Conservation (phyloP, 1,140 invertebrate genomes). For the Nymphalis io region DNA sequence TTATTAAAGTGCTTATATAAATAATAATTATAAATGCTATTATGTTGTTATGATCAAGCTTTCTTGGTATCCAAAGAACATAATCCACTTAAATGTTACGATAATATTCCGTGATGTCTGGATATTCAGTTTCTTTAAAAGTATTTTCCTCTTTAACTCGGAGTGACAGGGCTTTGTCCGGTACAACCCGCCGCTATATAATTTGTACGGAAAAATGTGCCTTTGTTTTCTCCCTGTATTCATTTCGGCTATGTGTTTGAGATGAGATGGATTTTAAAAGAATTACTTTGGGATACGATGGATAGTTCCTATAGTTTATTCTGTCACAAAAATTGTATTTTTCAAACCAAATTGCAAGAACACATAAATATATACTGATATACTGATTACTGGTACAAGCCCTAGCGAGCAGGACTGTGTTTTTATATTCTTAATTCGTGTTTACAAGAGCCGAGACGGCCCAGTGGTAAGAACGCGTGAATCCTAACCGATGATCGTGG, state of each 20-base stretch:
- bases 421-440: too few relatives aligned
- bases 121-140: constrained; percentile 22
- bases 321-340: too few relatives aligned
- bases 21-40: too few relatives aligned
- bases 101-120: constrained; percentile 18
- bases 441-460: too few relatives aligned
- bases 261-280: constrained; percentile 25
- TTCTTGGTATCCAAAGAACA: background rate
- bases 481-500: background rate
- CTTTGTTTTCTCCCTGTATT: constrained; percentile 23
- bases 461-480: too few relatives aligned
- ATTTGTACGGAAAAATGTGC: constrained; percentile 22
- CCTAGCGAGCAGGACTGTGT: too few relatives aligned
- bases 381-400: too few relatives aligned
- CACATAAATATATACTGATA: too few relatives aligned
- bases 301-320: background rate
- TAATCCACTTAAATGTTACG: constrained; percentile 18
- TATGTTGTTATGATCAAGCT: too few relatives aligned
- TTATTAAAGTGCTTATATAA: too few relatives aligned
- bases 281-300: constrained; percentile 1
- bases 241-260: constrained; percentile 8
- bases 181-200: constrained; percentile 13
- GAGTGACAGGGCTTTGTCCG: constrained; percentile 26
- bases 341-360: too few relatives aligned
- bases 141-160: constrained; percentile 25